Percentiles rank a stretch among this genome's conserved stretches.
Conservation (phyloP, 2,888 invertebrate species). For the Ashinkailepas kermadecensis region DNA sequence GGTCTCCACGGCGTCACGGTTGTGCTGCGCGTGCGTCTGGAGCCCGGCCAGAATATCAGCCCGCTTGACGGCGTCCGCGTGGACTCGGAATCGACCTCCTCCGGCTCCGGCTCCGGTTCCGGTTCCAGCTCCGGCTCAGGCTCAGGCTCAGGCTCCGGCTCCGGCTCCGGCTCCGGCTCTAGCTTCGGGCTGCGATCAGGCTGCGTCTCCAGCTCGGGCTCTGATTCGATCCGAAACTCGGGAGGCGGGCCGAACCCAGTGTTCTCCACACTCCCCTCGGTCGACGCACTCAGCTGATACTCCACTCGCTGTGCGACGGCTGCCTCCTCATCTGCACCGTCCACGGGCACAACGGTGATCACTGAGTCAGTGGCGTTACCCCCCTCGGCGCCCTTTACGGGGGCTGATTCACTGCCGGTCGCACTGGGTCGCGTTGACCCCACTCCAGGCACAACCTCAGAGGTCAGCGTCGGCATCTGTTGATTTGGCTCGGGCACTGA, state of each 20-base stretch:
- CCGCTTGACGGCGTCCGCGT: too few relatives aligned
- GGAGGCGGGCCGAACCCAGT: neutral
- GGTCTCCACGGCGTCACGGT: neutral
- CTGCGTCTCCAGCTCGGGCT: neutral
- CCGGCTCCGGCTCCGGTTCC: neutral
- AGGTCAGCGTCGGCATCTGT: neutral
- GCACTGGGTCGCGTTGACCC: neutral
- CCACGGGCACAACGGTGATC: neutral
- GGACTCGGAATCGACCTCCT: neutral
- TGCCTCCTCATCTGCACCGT: neutral
- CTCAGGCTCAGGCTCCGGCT: neutral
- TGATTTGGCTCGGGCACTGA: neutral
- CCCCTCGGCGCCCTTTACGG: neutral
- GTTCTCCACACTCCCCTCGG: neutral
- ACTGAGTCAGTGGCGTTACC: neutral
- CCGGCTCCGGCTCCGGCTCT: neutral
- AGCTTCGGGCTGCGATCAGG: neutral
- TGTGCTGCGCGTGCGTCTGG: neutral
- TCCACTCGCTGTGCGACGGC: neutral
- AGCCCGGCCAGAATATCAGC: too few relatives aligned
- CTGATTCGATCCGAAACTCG: neutral
- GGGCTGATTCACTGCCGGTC: neutral
- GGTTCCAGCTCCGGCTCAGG: slow-evolving; percentile 1
- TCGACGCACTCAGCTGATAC: neutral
- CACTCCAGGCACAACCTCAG: neutral